phyloP scores from a whole-genome alignment of 2,113 vertebrate genomes.

The Macaca nemestrina region DNA sequence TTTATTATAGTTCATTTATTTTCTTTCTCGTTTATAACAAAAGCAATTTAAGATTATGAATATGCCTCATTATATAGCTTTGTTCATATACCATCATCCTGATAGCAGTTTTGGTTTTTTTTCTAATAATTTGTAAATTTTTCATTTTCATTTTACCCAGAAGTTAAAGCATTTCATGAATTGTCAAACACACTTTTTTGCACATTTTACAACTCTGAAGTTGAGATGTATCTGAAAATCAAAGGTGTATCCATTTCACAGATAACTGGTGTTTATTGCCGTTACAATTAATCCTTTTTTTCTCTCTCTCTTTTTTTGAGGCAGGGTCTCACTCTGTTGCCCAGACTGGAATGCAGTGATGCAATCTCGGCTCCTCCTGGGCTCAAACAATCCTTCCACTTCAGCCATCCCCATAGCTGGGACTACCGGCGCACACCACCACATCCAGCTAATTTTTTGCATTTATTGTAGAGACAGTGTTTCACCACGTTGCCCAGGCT shows the following conservation, averaged over 20 bases:
- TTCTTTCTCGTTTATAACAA: not conserved
- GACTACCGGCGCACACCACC: no score
- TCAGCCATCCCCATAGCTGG: no score
- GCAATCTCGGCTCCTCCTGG: no score
- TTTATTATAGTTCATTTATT: not conserved
- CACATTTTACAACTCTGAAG: not conserved
- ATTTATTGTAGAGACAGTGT: no score
- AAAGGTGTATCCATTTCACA: not conserved
- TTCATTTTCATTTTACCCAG: constrained; percentile 21
- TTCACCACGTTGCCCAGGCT: no score
- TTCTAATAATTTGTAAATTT: not conserved
- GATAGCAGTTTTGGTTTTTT: not conserved
- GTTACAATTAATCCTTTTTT: not conserved
- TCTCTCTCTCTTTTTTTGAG: no score
- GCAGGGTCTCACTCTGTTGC: no score
- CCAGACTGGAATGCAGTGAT: no score
- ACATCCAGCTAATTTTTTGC: no score
- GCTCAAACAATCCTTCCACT: no score
- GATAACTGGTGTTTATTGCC: not conserved
- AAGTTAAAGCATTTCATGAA: not conserved
- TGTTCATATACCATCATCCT: not conserved
- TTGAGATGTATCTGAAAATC: not conserved
- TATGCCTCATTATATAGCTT: not conserved
- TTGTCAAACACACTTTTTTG: not conserved
- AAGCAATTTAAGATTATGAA: not conserved